Evolutionary conservation across 2,797 vertebrate species (phyloP), one percentile per base, ranked within the genome.

Genomic region (Anguilla anguilla): DNA sequence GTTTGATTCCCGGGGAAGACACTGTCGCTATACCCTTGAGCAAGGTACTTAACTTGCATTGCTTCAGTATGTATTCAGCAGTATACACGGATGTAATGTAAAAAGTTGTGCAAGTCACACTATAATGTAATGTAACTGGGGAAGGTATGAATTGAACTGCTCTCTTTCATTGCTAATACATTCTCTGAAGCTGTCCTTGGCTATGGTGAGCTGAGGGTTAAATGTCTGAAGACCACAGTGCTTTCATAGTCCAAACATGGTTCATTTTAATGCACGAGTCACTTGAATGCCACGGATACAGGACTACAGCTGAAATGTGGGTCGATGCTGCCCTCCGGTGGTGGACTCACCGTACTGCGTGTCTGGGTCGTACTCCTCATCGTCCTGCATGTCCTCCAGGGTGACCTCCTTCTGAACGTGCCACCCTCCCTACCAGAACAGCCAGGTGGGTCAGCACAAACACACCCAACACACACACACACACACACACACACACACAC

Each of bases 321-420:
- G 25, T 10, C 35, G 83, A 64, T 57, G 39, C 35, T 81, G 25
- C 46, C 85, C 85, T 10, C 83, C 43, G 9, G n/a, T 81, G 61
- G 39, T 10, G 22, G 46, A 89, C 96, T 96, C 94, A 99, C 98
- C 98, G 0, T 98, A 99, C 5, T 96, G 93, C 0, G 95, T 97
- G 91, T 97, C 95, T 0, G 98, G 92, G 91, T 96, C 96, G 87
- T 98, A 97, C 90, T 97, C 96, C 90, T 98, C 97, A 0, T 94
- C 95, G 90, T 91, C 95, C 86, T 95, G 91, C 88, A 95, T 91
- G 85, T 97, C 95, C 86, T 97, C 96, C 81, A 94, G 86, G 17
- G 95, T 94, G 72, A 94, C 93, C 89, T 98, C 97, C 90, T 94
- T 97, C 89, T 90, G 69, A 0, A 92, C 89, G n/a, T 92, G 91